Evolutionary conservation across 1,140 invertebrate genomes (phyloP), one percentile per base, ranked within the genome.

Genomic region (Calephelis nemesis): DNA sequence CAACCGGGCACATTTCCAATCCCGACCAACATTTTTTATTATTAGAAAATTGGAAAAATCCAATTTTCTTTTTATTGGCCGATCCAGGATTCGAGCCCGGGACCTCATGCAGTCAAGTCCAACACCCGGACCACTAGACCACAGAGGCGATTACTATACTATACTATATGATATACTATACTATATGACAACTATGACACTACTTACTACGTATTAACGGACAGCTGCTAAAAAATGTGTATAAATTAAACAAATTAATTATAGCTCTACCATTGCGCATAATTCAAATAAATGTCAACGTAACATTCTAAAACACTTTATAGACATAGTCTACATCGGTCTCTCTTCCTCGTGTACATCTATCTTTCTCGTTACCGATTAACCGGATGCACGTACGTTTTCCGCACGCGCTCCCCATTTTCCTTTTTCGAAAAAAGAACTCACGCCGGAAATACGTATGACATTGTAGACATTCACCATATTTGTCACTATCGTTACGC

Each of bases 371-470:
- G 15, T 39, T 67, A 73, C 65, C 68, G 69, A 67, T 71, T 12
- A 39, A 15, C 19, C 54, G 54, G 54, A 58, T 47, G 47, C 68
- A 48, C 47, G 63, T 54, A 62, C 65, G 54, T 73, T 65, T 47
- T 19, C 47, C 72, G 69, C 70, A 72, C 69, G 73, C 73, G 69
- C 65, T 68, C 69, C 58, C 73, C 67, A 73, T 77, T 75, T 73
- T 73, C 70, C 72, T 73, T 73, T 76, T 72, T 75, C 30, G 62
- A 63, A 73, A 73, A 74, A 71, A 74, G 66, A 65, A 63, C 74
- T 63, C 62, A 45, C 69, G 72, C 70, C 70, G 74, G 74, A 76
- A 73, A 74, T 65, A 62, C 70, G 68, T 71, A 69, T 70, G 67
- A 74, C 69, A 72, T 62, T 47, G 52, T 68, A 63, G 62, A 69